Percentiles rank a stretch among this genome's conserved stretches.
phyloP scores from a whole-genome alignment of 1,140 invertebrate genomes.

The Cephus cinctus region DNA sequence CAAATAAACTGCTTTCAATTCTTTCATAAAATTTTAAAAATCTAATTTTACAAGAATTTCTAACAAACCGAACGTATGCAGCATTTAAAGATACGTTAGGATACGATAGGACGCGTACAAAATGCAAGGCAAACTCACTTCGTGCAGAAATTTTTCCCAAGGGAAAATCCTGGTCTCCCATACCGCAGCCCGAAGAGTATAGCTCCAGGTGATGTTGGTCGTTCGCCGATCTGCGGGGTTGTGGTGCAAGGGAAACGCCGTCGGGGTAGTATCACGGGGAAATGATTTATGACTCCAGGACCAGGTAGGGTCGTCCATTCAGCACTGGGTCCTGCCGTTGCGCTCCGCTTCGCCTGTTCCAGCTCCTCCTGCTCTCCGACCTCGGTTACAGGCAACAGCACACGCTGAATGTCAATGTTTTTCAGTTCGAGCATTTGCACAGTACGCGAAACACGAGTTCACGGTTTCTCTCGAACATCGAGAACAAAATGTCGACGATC shows the following conservation, averaged over 20 bases:
- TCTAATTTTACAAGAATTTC: too few species aligned
- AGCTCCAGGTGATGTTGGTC: slow-evolving; percentile 48
- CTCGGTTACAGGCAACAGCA: slow-evolving; percentile 2
- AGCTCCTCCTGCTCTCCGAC: slow-evolving; percentile 17
- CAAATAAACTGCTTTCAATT: too few species aligned
- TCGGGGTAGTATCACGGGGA: slow-evolving; percentile 47
- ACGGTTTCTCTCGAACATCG: too few species aligned
- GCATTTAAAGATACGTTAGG: too few species aligned
- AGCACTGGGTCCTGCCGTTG: slow-evolving; percentile 18
- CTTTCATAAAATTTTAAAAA: too few species aligned
- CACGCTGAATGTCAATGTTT: slow-evolving; percentile 29
- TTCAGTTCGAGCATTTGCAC: slow-evolving; percentile 32
- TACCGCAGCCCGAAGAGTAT: slow-evolving; percentile 14
- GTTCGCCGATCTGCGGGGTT: slow-evolving; percentile 40
- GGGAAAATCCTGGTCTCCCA: background rate
- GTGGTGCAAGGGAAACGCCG: slow-evolving; percentile 39
- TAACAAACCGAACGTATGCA: too few species aligned
- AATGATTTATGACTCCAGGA: slow-evolving; percentile 53
- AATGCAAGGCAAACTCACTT: too few species aligned
- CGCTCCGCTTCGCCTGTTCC: slow-evolving; percentile 26
- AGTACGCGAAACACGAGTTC: background rate
- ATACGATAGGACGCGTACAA: too few species aligned
- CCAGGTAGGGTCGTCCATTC: slow-evolving; percentile 49
- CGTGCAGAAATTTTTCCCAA: background rate
- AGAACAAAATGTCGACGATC: slow-evolving; percentile 29